These are phyloP conservation scores for Todiramphus saurophagus DNA, from an alignment of 2,113 vertebrate species.

Conservation along the genomic window DNA sequence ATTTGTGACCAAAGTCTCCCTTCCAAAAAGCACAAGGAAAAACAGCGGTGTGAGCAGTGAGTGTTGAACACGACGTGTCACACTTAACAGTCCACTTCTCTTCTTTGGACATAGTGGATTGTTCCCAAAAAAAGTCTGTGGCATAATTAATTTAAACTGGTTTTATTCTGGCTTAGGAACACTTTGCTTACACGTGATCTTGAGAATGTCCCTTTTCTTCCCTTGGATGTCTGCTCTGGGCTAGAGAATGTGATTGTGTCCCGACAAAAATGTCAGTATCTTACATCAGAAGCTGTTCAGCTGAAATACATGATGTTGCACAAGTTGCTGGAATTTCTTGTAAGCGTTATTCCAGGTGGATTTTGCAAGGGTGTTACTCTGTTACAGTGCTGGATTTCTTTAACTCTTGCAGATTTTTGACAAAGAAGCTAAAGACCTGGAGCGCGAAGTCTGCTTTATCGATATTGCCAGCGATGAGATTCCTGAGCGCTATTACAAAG, in stretches of 20 bases:
- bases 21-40: neutral
- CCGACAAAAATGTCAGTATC: neutral
- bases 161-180: neutral
- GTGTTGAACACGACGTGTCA: neutral
- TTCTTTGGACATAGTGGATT: neutral
- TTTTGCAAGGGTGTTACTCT: neutral
- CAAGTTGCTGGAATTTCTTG: neutral
- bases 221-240: neutral
- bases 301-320: neutral
- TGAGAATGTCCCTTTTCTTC: neutral
- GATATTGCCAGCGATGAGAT: slow-evolving; percentile 98
- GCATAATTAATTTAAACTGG: neutral
- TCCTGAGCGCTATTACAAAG: slow-evolving; percentile 97
- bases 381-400: neutral
- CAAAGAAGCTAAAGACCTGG: slow-evolving; percentile 89
- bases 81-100: too few relatives aligned
- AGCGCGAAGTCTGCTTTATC: slow-evolving; percentile 93
- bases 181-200: neutral
- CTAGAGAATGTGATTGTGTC: neutral
- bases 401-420: slow-evolving; percentile 89
- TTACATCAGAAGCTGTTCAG: neutral
- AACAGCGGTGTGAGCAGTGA: neutral
- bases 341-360: neutral
- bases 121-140: neutral
- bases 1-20: neutral